Percentiles rank a stretch among this genome's conserved stretches.
Evolutionary conservation across 92 coral and sea anemone species (phyloP).

Genomic region (Galaxea fascicularis): DNA sequence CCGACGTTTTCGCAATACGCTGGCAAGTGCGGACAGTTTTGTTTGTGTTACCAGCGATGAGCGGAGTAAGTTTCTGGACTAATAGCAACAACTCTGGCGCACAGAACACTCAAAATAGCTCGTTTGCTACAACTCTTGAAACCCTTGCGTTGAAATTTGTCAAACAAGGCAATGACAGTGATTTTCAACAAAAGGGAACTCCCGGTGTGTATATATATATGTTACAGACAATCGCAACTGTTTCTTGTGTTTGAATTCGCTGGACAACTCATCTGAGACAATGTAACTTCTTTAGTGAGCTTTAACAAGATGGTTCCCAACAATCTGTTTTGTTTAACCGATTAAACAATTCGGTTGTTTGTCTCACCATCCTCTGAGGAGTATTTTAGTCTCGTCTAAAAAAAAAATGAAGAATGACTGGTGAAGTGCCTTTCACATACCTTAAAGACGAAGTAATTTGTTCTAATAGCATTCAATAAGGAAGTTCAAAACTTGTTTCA

Average conservation of each 20-base stretch:
- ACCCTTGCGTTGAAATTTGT: background rate
- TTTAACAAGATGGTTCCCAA: too few species aligned
- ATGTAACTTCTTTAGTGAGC: too few species aligned
- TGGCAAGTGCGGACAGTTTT: slow-evolving; percentile 3
- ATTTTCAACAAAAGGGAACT: too few species aligned
- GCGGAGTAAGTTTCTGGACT: too few species aligned
- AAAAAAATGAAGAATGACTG: background rate
- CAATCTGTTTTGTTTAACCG: too few species aligned
- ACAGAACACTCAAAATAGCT: too few species aligned
- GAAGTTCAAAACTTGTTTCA: slow-evolving; percentile 11
- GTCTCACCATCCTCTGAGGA: too few species aligned
- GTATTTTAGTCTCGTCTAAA: background rate
- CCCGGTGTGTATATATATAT: too few species aligned
- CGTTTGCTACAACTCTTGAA: too few species aligned
- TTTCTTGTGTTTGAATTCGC: background rate
- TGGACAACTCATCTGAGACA: background rate
- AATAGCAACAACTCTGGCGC: too few species aligned
- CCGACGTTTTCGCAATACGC: background rate
- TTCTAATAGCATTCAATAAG: background rate
- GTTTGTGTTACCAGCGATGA: background rate
- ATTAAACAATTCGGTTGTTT: too few species aligned
- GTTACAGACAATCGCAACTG: background rate
- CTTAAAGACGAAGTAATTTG: slow-evolving; percentile 2
- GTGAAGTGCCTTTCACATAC: background rate
- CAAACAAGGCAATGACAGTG: too few species aligned